Conservation (phyloP, 2,888 invertebrate genomes). For the Pollenia griseotomentosa region DNA sequence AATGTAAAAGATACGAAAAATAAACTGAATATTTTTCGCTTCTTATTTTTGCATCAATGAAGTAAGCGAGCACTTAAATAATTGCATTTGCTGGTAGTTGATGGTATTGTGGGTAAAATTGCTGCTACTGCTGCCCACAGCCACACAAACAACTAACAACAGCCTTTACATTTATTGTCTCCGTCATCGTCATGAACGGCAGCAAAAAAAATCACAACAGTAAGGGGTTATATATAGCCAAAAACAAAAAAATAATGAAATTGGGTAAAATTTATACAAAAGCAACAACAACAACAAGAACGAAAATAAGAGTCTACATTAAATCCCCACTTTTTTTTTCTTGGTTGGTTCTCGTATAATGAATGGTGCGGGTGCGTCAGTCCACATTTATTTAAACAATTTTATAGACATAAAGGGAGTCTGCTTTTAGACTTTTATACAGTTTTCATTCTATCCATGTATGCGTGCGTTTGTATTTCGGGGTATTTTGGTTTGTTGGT, state of each 20-base stretch:
- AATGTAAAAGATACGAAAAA: slow-evolving; percentile 47
- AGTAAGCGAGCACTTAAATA: slow-evolving; percentile 71
- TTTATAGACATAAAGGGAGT: slow-evolving; percentile 40
- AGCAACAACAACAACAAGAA: background rate
- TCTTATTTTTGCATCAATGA: slow-evolving; percentile 48
- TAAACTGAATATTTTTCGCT: slow-evolving; percentile 16
- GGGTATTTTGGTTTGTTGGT: slow-evolving; percentile 57
- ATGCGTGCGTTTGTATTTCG: background rate
- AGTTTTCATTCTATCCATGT: background rate
- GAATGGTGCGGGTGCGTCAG: slow-evolving; percentile 46
- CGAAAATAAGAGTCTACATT: slow-evolving; percentile 36
- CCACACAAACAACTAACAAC: slow-evolving; percentile 26
- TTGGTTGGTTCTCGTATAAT: slow-evolving; percentile 19
- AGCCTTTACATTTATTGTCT: slow-evolving; percentile 64
- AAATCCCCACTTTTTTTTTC: slow-evolving; percentile 34
- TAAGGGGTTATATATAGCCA: slow-evolving; percentile 21
- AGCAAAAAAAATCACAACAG: background rate
- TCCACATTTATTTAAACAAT: slow-evolving; percentile 51
- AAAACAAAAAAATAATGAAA: slow-evolving; percentile 52
- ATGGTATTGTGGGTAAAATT: slow-evolving; percentile 70
- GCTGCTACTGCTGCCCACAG: slow-evolving; percentile 12
- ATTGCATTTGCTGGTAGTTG: slow-evolving; percentile 70
- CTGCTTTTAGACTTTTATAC: slow-evolving; percentile 30
- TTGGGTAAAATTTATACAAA: slow-evolving; percentile 35
- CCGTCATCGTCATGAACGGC: slow-evolving; percentile 38